Conservation (phyloP, 1,140 invertebrate species). For the Leptopilina clavipes region DNA sequence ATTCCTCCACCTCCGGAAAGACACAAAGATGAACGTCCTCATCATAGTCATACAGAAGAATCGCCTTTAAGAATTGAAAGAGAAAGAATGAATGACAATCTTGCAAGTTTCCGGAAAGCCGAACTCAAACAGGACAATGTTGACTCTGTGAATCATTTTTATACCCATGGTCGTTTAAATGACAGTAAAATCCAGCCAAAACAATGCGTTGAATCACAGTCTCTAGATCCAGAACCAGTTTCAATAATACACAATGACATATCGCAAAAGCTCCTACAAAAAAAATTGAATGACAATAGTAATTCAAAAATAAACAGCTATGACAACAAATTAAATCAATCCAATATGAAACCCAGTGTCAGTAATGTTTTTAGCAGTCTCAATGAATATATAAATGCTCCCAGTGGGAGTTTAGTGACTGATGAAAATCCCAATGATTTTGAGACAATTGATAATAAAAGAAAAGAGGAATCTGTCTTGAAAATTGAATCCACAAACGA, state of each 20-base stretch:
- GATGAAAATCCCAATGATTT: slow-evolving; percentile 37
- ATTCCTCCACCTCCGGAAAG: slow-evolving; percentile 44
- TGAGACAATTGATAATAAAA: slow-evolving; percentile 28
- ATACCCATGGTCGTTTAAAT: slow-evolving; percentile 47
- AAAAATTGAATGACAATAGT: slow-evolving; percentile 62
- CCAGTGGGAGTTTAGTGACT: slow-evolving; percentile 61
- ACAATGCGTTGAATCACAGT: slow-evolving; percentile 51
- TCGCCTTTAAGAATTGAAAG: background rate
- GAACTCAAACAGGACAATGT: slow-evolving; percentile 44
- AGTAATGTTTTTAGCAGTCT: slow-evolving; percentile 80
- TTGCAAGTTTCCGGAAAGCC: slow-evolving; percentile 32
- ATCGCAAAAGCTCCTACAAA: slow-evolving; percentile 62
- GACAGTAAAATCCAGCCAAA: slow-evolving; percentile 59
- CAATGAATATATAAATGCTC: slow-evolving; percentile 78
- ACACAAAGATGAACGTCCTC: slow-evolving; percentile 35
- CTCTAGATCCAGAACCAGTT: slow-evolving; percentile 53
- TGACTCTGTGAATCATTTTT: slow-evolving; percentile 65
- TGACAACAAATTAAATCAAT: slow-evolving; percentile 69
- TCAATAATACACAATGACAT: slow-evolving; percentile 61
- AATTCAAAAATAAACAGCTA: slow-evolving; percentile 65
- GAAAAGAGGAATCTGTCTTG: background rate
- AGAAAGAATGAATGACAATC: slow-evolving; percentile 9
- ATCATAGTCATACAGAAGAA: background rate
- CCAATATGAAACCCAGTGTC: slow-evolving; percentile 74
- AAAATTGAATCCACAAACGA: slow-evolving; percentile 10